Evolutionary conservation across 2,797 vertebrate species (phyloP).

Genomic region (Siniperca undulata): DNA sequence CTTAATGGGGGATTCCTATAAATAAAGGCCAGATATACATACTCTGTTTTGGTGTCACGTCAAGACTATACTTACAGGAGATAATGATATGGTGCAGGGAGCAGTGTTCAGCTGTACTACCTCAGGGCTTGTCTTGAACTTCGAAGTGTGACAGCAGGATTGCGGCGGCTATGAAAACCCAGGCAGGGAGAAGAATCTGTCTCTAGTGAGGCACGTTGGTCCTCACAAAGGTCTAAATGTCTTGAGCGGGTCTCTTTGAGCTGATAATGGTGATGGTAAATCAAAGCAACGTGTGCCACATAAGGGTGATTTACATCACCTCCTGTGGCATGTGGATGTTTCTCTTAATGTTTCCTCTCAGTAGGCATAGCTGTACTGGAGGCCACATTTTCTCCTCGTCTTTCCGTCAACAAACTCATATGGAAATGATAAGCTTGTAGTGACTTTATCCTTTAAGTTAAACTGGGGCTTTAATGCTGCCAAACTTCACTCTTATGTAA

Average conservation of each 20-base stretch:
- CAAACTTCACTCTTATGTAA: conserved; percentile 30
- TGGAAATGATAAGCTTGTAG: conserved; percentile 68
- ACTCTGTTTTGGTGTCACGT: conserved; percentile 79
- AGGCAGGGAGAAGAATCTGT: conserved; percentile 34
- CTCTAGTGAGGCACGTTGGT: conserved; percentile 38
- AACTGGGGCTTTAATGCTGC: conserved; percentile 42
- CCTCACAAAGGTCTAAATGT: conserved; percentile 59
- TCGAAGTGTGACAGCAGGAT: conserved; percentile 62
- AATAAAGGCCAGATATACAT: conserved; percentile 77
- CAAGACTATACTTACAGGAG: conserved; percentile 81
- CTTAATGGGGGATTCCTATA: conserved; percentile 79
- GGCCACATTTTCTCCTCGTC: conserved; percentile 58
- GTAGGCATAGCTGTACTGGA: conserved; percentile 58
- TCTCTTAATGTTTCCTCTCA: conserved; percentile 73
- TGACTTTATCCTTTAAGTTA: conserved; percentile 45
- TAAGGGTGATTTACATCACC: conserved; percentile 72
- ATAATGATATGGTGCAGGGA: conserved; percentile 78
- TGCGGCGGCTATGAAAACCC: conserved; percentile 48
- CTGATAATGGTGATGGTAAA: conserved; percentile 74
- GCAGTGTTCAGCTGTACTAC: conserved; percentile 69
- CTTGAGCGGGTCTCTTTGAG: conserved; percentile 69
- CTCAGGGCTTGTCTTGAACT: conserved; percentile 68
- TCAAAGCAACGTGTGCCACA: conserved; percentile 70
- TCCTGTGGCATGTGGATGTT: conserved; percentile 67
- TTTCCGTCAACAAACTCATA: conserved; percentile 52